Evolutionary conservation across 2,888 invertebrate species (phyloP), one percentile per base, ranked within the genome.

Genomic region (Eledona agricola): DNA sequence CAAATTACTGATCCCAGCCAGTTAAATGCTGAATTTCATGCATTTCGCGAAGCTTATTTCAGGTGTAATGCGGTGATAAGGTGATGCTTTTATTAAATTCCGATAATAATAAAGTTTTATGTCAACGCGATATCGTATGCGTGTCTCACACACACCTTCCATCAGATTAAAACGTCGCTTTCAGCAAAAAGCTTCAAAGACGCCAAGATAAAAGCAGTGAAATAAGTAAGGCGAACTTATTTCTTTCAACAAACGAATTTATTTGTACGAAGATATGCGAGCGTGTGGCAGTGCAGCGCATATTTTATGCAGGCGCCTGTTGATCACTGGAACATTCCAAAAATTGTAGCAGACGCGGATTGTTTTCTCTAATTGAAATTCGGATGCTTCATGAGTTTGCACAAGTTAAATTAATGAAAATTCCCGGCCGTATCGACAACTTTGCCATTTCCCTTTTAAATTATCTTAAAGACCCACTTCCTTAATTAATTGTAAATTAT

Each of bases 401-500:
- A 7, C 2, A 47, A 35, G 34, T 47, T 35, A 35, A 47, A 51
- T 51, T 51, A 28, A 45, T 25, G 45, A 29, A 45, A 51, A 31
- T 37, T 45, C 37, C 50, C 15, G 10, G 7, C 26, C 32, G 22
- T 45, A 45, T 51, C 43, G 38, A 45, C 43, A 37, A 16, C 10
- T 11, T 22, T 4, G 6, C 32, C 45, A 52, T 52, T 52, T 52
- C 37, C 52, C 45, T 52, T 52, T 42, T 38, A 52, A 46, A 46
- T 46, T 38, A 38, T 46, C 46, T n/a, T 31, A 38, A 31, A 51
- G 51, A 13, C 22, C 29, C 16, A 45, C 37, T 35, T 51, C 31
- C 37, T 37, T 52, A 46, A 52, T 46, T 52, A 46, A 52, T 46
- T 31, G 31, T 46, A 31, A 52, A 46, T 38, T 52, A 38, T 52